A percentile compares a stretch with the other conserved stretches of the same genome.
phyloP scores from a whole-genome alignment of 2,113 vertebrate genomes.

The Cheilinus undulatus region DNA sequence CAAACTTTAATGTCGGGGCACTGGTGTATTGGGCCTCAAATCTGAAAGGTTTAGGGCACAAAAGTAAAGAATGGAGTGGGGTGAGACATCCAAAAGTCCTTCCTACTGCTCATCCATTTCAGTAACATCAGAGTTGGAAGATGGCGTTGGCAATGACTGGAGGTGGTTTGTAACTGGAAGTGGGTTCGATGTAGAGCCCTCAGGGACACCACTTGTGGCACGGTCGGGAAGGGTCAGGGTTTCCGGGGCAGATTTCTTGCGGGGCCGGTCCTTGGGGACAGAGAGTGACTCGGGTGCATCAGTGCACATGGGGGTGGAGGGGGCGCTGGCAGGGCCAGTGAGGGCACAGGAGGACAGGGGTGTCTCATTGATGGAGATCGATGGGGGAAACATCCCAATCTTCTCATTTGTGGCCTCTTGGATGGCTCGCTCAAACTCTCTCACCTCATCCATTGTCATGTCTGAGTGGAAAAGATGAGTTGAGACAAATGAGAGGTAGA shows the following conservation, averaged over 20 bases:
- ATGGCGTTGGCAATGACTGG: slow-evolving; percentile 43
- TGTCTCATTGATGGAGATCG: slow-evolving; percentile 93
- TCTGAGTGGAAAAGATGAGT: slow-evolving; percentile 79
- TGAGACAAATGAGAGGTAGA: slow-evolving; percentile 8
- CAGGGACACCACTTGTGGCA: slow-evolving; percentile 20
- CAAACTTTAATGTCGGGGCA: slow-evolving; percentile 59
- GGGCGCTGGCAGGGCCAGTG: slow-evolving; percentile 94
- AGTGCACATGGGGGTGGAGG: slow-evolving; percentile 95
- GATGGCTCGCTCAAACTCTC: slow-evolving; percentile 96
- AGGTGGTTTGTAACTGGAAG: slow-evolving; percentile 59
- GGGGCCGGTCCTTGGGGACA: slow-evolving; percentile 93
- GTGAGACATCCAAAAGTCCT: slow-evolving; percentile 40
- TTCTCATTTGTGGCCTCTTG: slow-evolving; percentile 99
- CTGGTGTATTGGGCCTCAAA: slow-evolving; percentile 60
- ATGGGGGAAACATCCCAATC: slow-evolving; percentile 94
- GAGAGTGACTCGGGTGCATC: slow-evolving; percentile 96
- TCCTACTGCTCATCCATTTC: slow-evolving; percentile 64
- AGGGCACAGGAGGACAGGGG: slow-evolving; percentile 90
- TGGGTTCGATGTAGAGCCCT: slow-evolving; percentile 40
- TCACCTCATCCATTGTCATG: slow-evolving; percentile 99
- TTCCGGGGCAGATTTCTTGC: slow-evolving; percentile 98
- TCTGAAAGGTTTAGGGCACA: slow-evolving; percentile 14
- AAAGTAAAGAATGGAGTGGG: slow-evolving; percentile 13
- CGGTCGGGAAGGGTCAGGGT: slow-evolving; percentile 94
- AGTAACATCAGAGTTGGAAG: slow-evolving; percentile 56